Evolutionary conservation across 1,140 invertebrate species (phyloP), one percentile per base, ranked within the genome.

Genomic region (Calosoma granatense): DNA sequence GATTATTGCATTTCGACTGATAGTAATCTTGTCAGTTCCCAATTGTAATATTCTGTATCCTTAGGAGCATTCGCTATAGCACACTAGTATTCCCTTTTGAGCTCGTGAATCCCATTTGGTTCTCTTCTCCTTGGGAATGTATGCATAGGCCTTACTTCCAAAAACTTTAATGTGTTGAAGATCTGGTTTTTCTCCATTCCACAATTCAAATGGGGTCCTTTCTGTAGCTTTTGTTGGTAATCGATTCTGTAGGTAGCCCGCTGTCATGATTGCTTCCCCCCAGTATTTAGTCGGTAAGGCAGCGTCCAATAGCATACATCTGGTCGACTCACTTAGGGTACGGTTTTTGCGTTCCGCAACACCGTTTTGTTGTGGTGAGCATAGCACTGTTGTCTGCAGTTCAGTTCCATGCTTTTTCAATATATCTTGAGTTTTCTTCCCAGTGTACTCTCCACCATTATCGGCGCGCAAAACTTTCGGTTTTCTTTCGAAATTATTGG

Each of bases 321-420:
- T 62, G 20, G 72, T 74, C 22, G 66, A 64, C 65, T 78, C 75
- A 15, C 74, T 66, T 23, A 75, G n/a, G 4, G n/a, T n/a, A n/a
- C 73, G 55, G 21, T 67, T 76, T 58, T 72, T 68, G 39, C 67
- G 56, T 58, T 77, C 76, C 14, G 68, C 66, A 20, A 61, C 61
- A 6, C 74, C 74, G 62, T 80, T 81, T 58, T 76, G 69, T 62
- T 80, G 59, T 0, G 75, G 72, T 2, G 69, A 73, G 58, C 77
- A 77, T 1, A 67, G n/a, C n/a, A n/a, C n/a, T n/a, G n/a, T n/a
- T n/a, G n/a, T 67, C 61, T 73, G 65, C 57, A 75, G 70, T 22
- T 22, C 54, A 19, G 75, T 71, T 9, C 69, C 70, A 41, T 55
- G 26, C 43, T 30, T 55, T 21, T 56, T 14, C 1, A 67, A 61